Percentiles rank a stretch among this genome's conserved stretches.
These are phyloP conservation scores for Lemur catta DNA, from an alignment of 2,797 vertebrate species.

Conservation along the genomic window DNA sequence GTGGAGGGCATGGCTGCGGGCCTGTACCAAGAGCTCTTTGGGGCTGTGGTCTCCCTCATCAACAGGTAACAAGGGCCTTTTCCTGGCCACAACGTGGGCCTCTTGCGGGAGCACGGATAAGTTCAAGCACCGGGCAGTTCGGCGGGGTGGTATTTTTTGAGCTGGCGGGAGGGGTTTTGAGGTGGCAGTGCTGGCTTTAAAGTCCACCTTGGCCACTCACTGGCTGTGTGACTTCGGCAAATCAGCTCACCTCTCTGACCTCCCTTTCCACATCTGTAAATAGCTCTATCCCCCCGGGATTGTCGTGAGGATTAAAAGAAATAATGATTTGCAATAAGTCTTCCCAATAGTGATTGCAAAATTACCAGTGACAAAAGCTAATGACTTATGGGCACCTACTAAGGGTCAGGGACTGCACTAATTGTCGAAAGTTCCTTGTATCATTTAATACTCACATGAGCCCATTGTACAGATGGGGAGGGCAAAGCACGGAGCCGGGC, in stretches of 20 bases:
- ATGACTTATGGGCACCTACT: neutral
- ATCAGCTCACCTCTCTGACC: neutral
- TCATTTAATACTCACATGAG: neutral
- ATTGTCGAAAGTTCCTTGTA: accelerated
- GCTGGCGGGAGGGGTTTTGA: neutral
- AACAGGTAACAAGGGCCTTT: constrained; percentile 89
- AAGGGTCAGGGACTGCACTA: neutral
- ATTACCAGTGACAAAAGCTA: neutral
- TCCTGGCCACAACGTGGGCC: accelerated
- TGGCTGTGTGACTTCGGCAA: neutral
- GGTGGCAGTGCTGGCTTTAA: neutral
- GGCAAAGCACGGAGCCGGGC: neutral
- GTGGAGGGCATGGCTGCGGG: constrained; percentile 94
- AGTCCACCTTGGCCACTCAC: neutral
- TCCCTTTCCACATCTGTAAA: neutral
- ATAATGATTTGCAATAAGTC: neutral
- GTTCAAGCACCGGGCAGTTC: accelerated
- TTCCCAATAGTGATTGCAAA: neutral
- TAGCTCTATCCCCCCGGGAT: neutral
- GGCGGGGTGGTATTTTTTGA: neutral
- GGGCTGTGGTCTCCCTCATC: constrained; percentile 90
- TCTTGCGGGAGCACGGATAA: accelerated
- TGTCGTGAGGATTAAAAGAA: neutral
- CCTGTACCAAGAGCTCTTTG: constrained; percentile 96
- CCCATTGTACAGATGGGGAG: neutral